phyloP scores from a whole-genome alignment of 2,888 invertebrate genomes.

The Oasisia sp. region DNA sequence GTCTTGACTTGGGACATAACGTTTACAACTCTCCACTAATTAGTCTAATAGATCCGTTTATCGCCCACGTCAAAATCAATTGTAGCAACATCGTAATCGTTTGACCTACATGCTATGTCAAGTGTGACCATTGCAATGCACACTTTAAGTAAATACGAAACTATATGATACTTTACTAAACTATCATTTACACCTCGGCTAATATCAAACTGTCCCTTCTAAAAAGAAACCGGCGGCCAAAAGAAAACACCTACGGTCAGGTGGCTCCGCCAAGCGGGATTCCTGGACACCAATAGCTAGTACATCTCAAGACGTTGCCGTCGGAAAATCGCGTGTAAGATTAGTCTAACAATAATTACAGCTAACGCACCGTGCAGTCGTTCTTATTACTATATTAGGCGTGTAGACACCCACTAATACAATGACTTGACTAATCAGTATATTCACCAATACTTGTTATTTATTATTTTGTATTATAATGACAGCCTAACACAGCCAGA shows the following conservation, averaged over 20 bases:
- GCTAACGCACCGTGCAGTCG: no score
- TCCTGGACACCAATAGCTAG: not conserved
- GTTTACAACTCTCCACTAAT: no score
- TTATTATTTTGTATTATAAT: no score
- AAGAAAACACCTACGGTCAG: no score
- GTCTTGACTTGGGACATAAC: no score
- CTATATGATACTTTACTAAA: not conserved
- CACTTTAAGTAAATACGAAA: not conserved
- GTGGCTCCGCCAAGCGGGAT: not conserved
- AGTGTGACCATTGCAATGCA: not conserved
- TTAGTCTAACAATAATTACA: no score
- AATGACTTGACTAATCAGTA: no score
- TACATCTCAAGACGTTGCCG: not conserved
- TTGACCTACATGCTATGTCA: not conserved
- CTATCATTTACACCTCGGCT: not conserved
- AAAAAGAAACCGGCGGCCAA: not conserved
- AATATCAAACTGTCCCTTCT: not conserved
- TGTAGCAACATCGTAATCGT: not conserved
- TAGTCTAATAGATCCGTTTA: not conserved
- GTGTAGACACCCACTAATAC: no score
- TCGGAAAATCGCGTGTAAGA: no score
- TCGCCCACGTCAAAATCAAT: not conserved
- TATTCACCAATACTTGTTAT: no score
- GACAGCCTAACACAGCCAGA: no score
- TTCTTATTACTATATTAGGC: no score